Evolutionary conservation across 2,888 invertebrate species (phyloP).

Genomic region (Malthinus flaveolus): DNA sequence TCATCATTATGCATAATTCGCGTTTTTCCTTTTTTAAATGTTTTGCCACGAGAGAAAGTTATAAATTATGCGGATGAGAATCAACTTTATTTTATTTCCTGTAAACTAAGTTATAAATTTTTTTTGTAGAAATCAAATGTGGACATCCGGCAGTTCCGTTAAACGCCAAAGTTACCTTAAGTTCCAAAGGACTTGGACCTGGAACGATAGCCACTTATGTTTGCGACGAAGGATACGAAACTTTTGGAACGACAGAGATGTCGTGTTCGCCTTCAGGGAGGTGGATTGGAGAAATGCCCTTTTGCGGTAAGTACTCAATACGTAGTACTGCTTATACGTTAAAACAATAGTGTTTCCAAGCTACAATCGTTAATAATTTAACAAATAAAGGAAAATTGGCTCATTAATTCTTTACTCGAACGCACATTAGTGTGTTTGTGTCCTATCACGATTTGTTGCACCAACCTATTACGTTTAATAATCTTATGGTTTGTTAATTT

Average conservation of each 20-base stretch:
- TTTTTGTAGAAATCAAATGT: conserved; percentile 58
- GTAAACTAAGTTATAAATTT: background rate
- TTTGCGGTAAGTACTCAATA: conserved; percentile 69
- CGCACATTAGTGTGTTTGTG: background rate
- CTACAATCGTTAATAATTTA: background rate
- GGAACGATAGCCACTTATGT: conserved; percentile 75
- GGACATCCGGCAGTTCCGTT: conserved; percentile 85
- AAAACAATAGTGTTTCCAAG: too few species aligned
- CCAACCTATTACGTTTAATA: background rate
- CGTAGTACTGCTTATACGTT: too few species aligned
- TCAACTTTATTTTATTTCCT: too few species aligned
- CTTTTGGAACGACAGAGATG: conserved; percentile 75
- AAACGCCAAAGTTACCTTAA: conserved; percentile 74
- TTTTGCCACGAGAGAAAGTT: too few species aligned
- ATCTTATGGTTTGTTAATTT: background rate
- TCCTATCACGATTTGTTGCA: conserved; percentile 2
- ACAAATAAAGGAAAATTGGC: background rate
- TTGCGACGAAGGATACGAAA: conserved; percentile 85
- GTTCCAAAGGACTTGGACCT: conserved; percentile 57
- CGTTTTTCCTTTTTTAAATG: too few species aligned
- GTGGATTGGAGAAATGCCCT: conserved; percentile 82
- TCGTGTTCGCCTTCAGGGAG: conserved; percentile 72
- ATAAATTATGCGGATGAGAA: too few species aligned
- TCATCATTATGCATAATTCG: too few species aligned
- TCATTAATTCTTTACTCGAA: background rate